These are phyloP conservation scores for Alca torda DNA, from an alignment of 2,797 vertebrate species.

Conservation along the genomic window DNA sequence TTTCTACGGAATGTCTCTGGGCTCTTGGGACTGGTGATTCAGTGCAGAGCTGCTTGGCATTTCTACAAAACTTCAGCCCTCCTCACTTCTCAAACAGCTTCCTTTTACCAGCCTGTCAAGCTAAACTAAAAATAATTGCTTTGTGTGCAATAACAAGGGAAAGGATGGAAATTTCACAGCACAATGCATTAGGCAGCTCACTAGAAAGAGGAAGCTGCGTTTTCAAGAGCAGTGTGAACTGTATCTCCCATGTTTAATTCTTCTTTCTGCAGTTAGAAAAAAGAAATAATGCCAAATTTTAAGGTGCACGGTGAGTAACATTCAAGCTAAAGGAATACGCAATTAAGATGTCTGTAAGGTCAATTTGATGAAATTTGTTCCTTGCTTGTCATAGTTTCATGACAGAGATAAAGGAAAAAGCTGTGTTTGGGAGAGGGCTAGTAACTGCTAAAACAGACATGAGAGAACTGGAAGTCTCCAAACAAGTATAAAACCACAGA, in stretches of 20 bases:
- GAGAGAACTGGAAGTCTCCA: background rate
- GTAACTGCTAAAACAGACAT: background rate
- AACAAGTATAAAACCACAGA: background rate
- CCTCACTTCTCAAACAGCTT: constrained; percentile 1
- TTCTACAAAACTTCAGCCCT: constrained; percentile 28
- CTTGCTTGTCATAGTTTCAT: background rate
- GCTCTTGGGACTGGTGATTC: constrained; percentile 69
- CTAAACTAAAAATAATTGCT: constrained; percentile 18
- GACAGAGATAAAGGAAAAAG: background rate
- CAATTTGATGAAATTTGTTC: background rate
- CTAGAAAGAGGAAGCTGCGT: background rate
- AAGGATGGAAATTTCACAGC: constrained; percentile 18
- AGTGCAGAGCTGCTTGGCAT: constrained; percentile 34
- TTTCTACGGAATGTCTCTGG: constrained; percentile 39
- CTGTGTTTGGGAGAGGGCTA: background rate
- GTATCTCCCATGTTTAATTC: background rate
- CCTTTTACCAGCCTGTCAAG: constrained; percentile 17
- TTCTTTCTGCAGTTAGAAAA: background rate
- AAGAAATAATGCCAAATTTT: background rate
- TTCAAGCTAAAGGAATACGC: background rate
- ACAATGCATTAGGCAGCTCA: background rate
- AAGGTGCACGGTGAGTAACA: background rate
- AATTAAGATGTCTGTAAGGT: background rate
- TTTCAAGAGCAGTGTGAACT: background rate
- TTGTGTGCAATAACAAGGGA: background rate